Percentiles rank a stretch among this genome's conserved stretches.
Conservation (phyloP, 2,888 invertebrate species). For the Serrognathus titanus region DNA sequence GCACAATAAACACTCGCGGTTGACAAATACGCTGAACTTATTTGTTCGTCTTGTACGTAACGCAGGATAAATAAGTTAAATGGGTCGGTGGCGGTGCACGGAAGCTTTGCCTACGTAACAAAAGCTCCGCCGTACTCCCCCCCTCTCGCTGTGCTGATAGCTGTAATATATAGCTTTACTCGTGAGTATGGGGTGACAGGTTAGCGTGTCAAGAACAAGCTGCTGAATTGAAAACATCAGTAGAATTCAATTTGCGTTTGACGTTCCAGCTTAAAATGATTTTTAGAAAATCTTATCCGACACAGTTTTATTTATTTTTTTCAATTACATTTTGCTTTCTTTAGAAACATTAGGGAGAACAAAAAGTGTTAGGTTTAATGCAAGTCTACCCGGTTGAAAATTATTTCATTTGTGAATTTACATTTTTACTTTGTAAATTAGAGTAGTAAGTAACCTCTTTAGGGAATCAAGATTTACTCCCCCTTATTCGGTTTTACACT, state of each 20-base stretch:
- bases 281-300: too few species aligned
- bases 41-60: neutral
- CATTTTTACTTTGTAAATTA: too few species aligned
- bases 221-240: neutral
- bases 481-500: too few species aligned
- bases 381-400: too few species aligned
- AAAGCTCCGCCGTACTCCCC: neutral
- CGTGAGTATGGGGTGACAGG: slow-evolving; percentile 2
- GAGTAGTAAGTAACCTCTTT: too few species aligned
- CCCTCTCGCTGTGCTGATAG: slow-evolving; percentile 1
- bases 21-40: neutral
- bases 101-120: slow-evolving; percentile 2
- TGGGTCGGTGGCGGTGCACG: neutral
- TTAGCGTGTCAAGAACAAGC: slow-evolving; percentile 2
- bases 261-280: too few species aligned
- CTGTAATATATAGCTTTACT: slow-evolving; percentile 1
- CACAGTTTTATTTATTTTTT: too few species aligned
- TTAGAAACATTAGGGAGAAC: too few species aligned
- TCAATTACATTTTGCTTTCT: too few species aligned
- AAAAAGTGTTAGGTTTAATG: too few species aligned
- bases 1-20: neutral
- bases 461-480: too few species aligned
- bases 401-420: too few species aligned
- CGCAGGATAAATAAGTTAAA: slow-evolving; percentile 4
- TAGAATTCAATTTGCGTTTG: neutral